These are phyloP conservation scores for Steromphala cineraria DNA, from an alignment of 2,888 invertebrate genomes.

Conservation along the genomic window DNA sequence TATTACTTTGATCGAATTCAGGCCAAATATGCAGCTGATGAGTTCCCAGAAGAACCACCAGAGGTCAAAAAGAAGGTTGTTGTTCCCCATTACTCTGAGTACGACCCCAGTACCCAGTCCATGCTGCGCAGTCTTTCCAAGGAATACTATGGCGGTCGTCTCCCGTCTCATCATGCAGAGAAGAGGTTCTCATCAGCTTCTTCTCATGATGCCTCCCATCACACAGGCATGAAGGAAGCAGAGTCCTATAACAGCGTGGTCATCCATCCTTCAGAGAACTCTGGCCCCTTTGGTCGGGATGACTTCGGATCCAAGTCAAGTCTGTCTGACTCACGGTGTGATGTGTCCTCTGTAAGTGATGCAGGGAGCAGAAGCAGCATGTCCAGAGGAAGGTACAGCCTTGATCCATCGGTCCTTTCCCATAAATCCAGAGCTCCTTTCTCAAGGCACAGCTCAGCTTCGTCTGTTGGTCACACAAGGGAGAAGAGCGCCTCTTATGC, in stretches of 20 bases:
- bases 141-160: conserved; percentile 62
- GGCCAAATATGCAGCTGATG: conserved; percentile 43
- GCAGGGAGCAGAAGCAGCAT: conserved; percentile 27
- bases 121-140: conserved; percentile 68
- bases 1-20: conserved; percentile 36
- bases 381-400: conserved; percentile 47
- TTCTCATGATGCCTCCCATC: conserved; percentile 46
- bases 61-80: not conserved
- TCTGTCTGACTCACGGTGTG: conserved; percentile 44
- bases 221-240: conserved; percentile 59
- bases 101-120: conserved; percentile 56
- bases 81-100: conserved; percentile 33
- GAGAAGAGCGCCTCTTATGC: conserved; percentile 5
- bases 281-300: conserved; percentile 60
- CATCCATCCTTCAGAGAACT: conserved; percentile 60
- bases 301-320: conserved; percentile 57
- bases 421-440: not conserved
- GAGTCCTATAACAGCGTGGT: conserved; percentile 67
- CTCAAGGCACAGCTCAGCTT: conserved; percentile 14
- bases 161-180: conserved; percentile 24
- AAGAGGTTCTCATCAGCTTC: conserved; percentile 54
- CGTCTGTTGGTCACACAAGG: not conserved
- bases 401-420: conserved; percentile 50
- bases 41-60: conserved; percentile 1
- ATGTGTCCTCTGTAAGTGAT: conserved; percentile 33